A percentile compares a stretch with the other conserved stretches of the same genome.
Conservation (phyloP, 2,797 vertebrate genomes). For the Periophthalmus magnuspinnatus region DNA sequence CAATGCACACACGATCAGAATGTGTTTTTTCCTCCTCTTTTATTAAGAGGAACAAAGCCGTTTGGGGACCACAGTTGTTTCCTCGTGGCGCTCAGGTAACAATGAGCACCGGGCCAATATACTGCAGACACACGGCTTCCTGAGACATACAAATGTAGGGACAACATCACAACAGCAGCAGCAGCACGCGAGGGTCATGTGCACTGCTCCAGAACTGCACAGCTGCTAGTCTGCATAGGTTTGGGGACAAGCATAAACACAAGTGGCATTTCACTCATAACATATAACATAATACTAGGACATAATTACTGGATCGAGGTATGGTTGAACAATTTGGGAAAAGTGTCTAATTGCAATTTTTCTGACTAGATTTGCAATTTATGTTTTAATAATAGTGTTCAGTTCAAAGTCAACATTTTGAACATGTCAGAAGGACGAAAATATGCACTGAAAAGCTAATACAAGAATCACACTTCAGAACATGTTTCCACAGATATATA, state of each 20-base stretch:
- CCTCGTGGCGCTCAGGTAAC: conserved; percentile 67
- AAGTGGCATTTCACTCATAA: no score
- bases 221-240: conserved; percentile 44
- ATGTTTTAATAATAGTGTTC: no score
- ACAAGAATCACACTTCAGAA: no score
- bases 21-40: conserved; percentile 60
- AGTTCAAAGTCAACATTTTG: no score
- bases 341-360: no score
- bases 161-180: conserved; percentile 8
- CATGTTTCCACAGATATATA: no score
- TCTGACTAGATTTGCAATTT: no score
- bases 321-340: no score
- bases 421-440: no score
- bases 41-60: conserved; percentile 41
- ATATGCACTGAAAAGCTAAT: no score
- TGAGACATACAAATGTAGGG: conserved; percentile 47
- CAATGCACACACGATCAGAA: conserved; percentile 11
- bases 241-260: conserved; percentile 8
- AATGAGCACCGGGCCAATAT: conserved; percentile 57
- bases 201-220: conserved; percentile 31
- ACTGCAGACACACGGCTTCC: conserved; percentile 43
- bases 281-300: no score
- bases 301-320: no score
- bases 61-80: conserved; percentile 68
- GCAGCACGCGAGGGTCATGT: conserved; percentile 44